Evolutionary conservation across 2,113 vertebrate species (phyloP).

Genomic region (Eolophus roseicapilla): DNA sequence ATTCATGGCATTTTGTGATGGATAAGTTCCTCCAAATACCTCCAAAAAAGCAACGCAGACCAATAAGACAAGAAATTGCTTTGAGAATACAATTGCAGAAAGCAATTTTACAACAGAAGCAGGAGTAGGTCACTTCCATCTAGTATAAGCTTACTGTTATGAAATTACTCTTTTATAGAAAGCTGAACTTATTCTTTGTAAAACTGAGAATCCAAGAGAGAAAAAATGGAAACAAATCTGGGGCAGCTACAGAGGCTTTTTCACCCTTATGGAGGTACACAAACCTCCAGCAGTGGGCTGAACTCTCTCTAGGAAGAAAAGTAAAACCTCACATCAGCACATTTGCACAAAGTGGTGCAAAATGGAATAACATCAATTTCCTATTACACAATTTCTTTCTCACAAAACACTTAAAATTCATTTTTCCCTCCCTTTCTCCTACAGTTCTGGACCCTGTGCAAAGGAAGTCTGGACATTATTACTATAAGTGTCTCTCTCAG

Average conservation of each 20-base stretch:
- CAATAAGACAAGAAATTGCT: background rate
- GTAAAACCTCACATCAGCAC: background rate
- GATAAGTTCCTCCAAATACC: background rate
- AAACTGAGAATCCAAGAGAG: background rate
- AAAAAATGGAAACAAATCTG: background rate
- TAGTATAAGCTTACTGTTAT: background rate
- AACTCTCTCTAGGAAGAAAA: background rate
- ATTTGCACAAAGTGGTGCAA: background rate
- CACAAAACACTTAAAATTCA: background rate
- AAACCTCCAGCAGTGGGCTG: background rate
- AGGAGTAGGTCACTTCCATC: background rate
- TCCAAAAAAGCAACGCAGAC: background rate
- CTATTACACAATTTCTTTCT: background rate
- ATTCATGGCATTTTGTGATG: background rate
- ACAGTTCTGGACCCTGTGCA: background rate
- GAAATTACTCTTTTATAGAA: background rate
- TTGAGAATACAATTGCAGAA: background rate
- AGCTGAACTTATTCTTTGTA: background rate
- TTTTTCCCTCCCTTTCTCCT: background rate
- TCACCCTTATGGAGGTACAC: background rate
- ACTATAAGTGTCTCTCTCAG: background rate
- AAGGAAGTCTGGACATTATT: conserved; percentile 44
- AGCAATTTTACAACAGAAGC: background rate
- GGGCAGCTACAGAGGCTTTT: background rate
- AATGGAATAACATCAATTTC: conserved; percentile 4